Conservation (phyloP, 2,113 vertebrate species). For the Tringa solitaria region DNA sequence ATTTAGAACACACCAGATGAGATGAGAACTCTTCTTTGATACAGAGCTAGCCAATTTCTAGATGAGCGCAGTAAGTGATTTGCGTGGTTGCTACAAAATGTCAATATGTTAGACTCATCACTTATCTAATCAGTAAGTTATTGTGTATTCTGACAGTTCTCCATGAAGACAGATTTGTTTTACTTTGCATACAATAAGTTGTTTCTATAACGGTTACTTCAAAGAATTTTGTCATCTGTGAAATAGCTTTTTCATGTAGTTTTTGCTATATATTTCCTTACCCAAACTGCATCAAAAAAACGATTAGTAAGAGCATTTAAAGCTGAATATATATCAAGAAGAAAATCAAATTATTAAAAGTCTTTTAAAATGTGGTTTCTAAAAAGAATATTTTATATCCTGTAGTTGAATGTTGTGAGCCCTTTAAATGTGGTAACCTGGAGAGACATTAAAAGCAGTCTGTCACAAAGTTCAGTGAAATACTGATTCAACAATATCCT, state of each 20-base stretch:
- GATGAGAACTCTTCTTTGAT: slow-evolving; percentile 9
- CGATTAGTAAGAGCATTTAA: not conserved
- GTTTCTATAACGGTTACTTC: slow-evolving; percentile 25
- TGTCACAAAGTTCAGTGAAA: not conserved
- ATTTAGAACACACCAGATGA: slow-evolving; percentile 42
- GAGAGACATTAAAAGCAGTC: not conserved
- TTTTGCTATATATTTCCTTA: not conserved
- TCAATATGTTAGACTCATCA: slow-evolving; percentile 23
- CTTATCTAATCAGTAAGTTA: slow-evolving; percentile 5
- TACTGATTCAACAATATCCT: not conserved
- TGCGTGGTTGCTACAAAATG: slow-evolving; percentile 20
- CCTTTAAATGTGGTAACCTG: not conserved
- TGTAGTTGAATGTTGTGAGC: not conserved
- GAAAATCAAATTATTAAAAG: not conserved
- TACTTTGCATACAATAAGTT: slow-evolving; percentile 47
- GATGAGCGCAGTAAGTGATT: slow-evolving; percentile 4
- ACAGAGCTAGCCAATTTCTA: slow-evolving; percentile 18
- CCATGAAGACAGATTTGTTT: slow-evolving; percentile 42
- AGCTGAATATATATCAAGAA: not conserved
- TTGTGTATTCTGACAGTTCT: slow-evolving; percentile 39
- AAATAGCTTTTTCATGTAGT: slow-evolving; percentile 39
- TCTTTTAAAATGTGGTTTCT: not conserved
- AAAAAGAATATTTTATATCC: not conserved
- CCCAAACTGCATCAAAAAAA: not conserved
- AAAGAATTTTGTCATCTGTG: slow-evolving; percentile 19